Conservation (phyloP, 2,797 vertebrate species). For the Ctenosaura bakeri region DNA sequence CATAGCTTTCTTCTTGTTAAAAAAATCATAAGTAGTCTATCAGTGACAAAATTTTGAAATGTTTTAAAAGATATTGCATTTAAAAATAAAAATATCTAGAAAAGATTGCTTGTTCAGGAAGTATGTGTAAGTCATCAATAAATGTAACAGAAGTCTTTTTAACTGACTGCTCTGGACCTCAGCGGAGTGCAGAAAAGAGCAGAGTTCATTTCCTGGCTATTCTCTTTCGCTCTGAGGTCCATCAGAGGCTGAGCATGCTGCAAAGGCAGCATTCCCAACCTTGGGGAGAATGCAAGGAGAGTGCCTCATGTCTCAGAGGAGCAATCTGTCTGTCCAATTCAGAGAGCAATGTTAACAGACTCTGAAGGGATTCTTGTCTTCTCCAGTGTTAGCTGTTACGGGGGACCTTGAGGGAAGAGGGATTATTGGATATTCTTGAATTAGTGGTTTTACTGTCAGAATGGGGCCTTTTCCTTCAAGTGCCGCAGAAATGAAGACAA, state of each 20-base stretch:
- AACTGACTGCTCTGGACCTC: constrained; percentile 1
- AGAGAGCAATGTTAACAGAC: constrained; percentile 34
- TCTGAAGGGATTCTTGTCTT: constrained; percentile 36
- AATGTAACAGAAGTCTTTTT: background rate
- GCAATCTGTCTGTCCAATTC: constrained; percentile 41
- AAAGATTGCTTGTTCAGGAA: background rate
- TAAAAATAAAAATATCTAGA: too few species aligned
- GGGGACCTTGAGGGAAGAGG: constrained; percentile 32
- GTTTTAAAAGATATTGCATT: background rate
- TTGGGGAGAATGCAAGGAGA: constrained; percentile 22
- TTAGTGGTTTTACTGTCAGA: constrained; percentile 47
- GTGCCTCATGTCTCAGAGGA: constrained; percentile 30
- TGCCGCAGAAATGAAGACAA: constrained; percentile 23
- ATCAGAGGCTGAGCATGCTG: constrained; percentile 1
- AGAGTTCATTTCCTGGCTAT: constrained; percentile 1
- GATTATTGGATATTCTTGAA: constrained; percentile 51
- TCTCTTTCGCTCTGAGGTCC: constrained; percentile 13
- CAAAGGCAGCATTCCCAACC: constrained; percentile 16
- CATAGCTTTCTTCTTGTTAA: background rate
- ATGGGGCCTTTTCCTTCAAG: constrained; percentile 22
- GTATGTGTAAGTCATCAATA: background rate
- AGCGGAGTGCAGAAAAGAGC: background rate
- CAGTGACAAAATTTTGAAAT: background rate
- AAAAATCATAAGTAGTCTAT: background rate
- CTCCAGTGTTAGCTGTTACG: constrained; percentile 10